These are phyloP conservation scores for Diplolepis rosae DNA, from an alignment of 2,888 invertebrate species.

Conservation along the genomic window DNA sequence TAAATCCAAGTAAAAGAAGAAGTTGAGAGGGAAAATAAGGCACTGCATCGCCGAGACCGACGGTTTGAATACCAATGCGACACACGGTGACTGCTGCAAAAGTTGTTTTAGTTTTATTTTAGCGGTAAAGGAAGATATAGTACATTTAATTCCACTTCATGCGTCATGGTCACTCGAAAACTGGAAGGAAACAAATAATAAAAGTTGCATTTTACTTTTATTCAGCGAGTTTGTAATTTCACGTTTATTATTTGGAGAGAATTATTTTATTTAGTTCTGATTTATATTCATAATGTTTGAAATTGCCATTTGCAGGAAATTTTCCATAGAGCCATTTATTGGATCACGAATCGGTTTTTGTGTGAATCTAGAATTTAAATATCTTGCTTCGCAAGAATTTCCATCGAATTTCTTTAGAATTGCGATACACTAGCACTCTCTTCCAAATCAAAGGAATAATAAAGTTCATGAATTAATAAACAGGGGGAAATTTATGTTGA, in stretches of 20 bases:
- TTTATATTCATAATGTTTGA: background rate
- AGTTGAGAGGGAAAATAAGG: background rate
- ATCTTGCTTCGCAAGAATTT: no score
- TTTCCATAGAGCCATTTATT: no score
- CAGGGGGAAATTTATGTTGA: background rate
- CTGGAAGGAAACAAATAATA: background rate
- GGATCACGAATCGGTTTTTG: no score
- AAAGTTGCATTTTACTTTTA: background rate
- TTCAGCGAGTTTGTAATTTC: background rate
- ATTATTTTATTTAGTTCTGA: background rate
- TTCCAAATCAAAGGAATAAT: no score
- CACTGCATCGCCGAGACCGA: constrained; percentile 31
- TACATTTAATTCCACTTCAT: constrained; percentile 21
- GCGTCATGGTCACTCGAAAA: background rate
- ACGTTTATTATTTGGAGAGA: background rate
- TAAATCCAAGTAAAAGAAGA: constrained; percentile 7
- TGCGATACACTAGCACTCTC: no score
- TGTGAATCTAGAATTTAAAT: no score
- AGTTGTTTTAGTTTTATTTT: constrained; percentile 16
- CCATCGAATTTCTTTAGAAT: no score
- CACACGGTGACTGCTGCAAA: constrained; percentile 13
- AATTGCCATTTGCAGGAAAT: no score
- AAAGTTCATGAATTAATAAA: no score
- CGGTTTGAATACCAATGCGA: constrained; percentile 47
- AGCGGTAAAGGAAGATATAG: background rate